Evolutionary conservation across 1,140 invertebrate genomes (phyloP).

Genomic region (Gerris buenoi): DNA sequence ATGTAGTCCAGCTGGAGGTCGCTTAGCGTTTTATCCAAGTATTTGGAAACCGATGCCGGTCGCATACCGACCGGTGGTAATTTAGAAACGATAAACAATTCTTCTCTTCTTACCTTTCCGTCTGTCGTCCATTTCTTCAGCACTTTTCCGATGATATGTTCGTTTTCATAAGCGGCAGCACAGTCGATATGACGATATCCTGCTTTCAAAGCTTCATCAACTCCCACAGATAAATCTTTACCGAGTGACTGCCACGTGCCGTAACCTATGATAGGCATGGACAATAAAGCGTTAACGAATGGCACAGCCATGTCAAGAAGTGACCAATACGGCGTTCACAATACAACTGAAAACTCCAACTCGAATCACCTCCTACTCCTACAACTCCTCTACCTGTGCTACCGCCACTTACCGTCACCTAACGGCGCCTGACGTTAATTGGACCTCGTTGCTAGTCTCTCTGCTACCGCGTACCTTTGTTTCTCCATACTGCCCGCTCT

Average conservation of each 20-base stretch:
- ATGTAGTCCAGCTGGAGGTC: not conserved
- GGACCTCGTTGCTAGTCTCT: no score
- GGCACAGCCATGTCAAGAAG: not conserved
- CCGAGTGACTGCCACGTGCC: not conserved
- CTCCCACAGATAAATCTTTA: not conserved
- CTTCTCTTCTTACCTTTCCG: conserved; percentile 44
- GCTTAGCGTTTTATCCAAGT: not conserved
- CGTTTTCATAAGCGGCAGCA: conserved; percentile 46
- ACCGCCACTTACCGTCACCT: not conserved
- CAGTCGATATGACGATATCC: conserved; percentile 58
- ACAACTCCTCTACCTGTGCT: not conserved
- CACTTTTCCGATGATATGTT: conserved; percentile 41
- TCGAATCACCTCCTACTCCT: not conserved
- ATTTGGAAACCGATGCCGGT: not conserved
- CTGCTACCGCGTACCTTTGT: no score
- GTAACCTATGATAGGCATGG: not conserved
- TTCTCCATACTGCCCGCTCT: no score
- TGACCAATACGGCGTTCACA: not conserved
- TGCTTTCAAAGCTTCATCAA: conserved; percentile 35
- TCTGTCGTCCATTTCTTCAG: conserved; percentile 43
- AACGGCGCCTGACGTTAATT: not conserved
- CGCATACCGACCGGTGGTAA: not conserved
- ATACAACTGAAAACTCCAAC: not conserved
- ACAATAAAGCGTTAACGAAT: not conserved
- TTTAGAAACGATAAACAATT: conserved; percentile 39